These are phyloP conservation scores for Chrysogorgia sp. DNA, from an alignment of 92 coral and sea anemone genomes.

Conservation along the genomic window DNA sequence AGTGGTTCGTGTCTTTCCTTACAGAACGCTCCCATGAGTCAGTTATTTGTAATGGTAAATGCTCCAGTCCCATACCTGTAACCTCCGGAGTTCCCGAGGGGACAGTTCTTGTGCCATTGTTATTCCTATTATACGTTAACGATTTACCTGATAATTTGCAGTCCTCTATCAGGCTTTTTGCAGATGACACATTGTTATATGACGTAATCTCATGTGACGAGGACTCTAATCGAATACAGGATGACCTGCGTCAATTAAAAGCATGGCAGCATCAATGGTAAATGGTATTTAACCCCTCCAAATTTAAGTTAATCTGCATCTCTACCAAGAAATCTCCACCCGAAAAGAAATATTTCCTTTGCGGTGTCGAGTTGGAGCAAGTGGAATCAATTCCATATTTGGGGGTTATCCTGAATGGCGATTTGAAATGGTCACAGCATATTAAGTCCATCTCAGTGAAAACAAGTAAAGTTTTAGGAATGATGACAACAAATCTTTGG, in stretches of 20 bases:
- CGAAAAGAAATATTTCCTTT: conserved; percentile 30
- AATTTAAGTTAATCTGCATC: conserved; percentile 59
- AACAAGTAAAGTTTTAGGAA: conserved; percentile 38
- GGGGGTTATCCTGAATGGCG: conserved; percentile 34
- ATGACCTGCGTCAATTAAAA: conserved; percentile 43
- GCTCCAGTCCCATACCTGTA: too few relatives aligned
- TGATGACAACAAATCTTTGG: conserved; percentile 52
- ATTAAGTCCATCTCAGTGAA: conserved; percentile 40
- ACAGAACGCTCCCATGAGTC: conserved; percentile 5
- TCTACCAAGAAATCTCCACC: conserved; percentile 59
- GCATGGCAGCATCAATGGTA: conserved; percentile 56
- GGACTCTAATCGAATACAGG: conserved; percentile 11
- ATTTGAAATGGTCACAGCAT: conserved; percentile 46
- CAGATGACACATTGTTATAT: conserved; percentile 54
- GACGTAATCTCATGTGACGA: conserved; percentile 36
- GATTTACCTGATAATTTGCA: conserved; percentile 53
- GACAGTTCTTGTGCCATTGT: conserved; percentile 21
- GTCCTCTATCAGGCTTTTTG: conserved; percentile 55
- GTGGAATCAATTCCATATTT: conserved; percentile 48
- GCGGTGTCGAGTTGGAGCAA: conserved; percentile 53
- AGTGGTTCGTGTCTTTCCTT: too few relatives aligned
- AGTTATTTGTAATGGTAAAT: too few relatives aligned
- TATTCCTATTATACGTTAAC: conserved; percentile 42
- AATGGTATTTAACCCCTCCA: conserved; percentile 52
- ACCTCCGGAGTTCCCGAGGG: conserved; percentile 44